Evolutionary conservation across 1,140 invertebrate species (phyloP), one percentile per base, ranked within the genome.

Genomic region (Cecropterus lyciades): DNA sequence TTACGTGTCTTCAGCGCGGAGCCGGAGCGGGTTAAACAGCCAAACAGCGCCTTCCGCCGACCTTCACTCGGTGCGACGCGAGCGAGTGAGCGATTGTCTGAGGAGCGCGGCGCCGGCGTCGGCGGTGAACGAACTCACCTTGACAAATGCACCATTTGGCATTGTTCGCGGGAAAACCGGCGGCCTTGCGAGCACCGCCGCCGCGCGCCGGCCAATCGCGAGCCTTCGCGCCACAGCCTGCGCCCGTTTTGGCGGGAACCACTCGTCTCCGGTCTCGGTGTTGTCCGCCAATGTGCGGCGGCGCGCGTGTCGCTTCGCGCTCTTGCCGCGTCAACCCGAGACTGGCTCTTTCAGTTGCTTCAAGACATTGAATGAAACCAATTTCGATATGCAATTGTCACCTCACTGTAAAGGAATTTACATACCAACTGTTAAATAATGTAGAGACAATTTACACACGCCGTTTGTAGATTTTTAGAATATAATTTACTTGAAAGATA

Each of bases 101-200:
- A 75, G 79, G 66, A 74, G 82, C 79, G 82, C 84, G 85, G 87
- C 85, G 85, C 85, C 79, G 78, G 85, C 87, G 87, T 85, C 87
- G 84, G 77, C 86, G 89, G 89, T 91, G 89, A 90, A 91, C 89
- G 89, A 90, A 91, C 89, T 91, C 85, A 91, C 89, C 89, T 91
- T 91, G 89, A 91, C 89, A 91, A 91, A 91, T 91, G 89, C 89
- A 91, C 89, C 89, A 91, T 91, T 91, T 90, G 89, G 89, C 89
- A 90, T 91, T 91, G 89, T 91, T 91, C 85, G 89, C 89, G 89
- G 89, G 87, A 91, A 90, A 91, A 91, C 89, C 86, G 87, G 87
- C 89, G 89, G 89, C 89, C 89, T 91, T 91, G 87, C 85, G 82
- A 83, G 75, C 82, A 80, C 79, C 77, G 70, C 75, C 81, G 73